Evolutionary conservation across 2,888 invertebrate genomes (phyloP).

Genomic region (Pyrgus malvae): DNA sequence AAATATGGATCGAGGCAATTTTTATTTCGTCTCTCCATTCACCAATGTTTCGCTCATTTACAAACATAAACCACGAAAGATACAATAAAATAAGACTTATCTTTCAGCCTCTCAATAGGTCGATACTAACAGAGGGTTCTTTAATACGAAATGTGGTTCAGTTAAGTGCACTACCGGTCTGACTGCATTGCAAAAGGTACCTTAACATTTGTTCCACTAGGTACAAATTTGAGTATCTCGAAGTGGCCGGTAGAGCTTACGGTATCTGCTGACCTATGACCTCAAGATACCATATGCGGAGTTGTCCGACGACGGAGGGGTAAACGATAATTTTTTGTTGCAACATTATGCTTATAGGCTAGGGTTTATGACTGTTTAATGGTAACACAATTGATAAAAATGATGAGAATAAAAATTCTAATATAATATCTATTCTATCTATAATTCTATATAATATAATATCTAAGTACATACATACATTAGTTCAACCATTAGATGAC

Average conservation of each 20-base stretch:
- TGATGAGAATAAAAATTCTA: no score
- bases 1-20: no score
- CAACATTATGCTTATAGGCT: no score
- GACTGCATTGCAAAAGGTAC: constrained; percentile 42
- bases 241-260: constrained; percentile 45
- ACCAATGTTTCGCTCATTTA: no score
- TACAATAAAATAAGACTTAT: constrained; percentile 8
- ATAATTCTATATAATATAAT: no score
- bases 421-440: no score
- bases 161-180: constrained; percentile 38
- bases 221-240: constrained; percentile 42
- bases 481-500: no score
- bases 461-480: no score
- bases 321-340: not conserved
- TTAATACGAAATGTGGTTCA: constrained; percentile 51
- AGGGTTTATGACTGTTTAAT: no score
- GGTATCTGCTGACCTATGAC: constrained; percentile 70
- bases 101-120: constrained; percentile 51
- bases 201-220: constrained; percentile 39
- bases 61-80: no score
- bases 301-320: not conserved
- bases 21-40: no score
- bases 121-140: constrained; percentile 47
- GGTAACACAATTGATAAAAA: no score
- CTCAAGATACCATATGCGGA: constrained; percentile 54